Base-by-base conservation (phyloP, 2,888 invertebrate species). In the Dione juno region DNA sequence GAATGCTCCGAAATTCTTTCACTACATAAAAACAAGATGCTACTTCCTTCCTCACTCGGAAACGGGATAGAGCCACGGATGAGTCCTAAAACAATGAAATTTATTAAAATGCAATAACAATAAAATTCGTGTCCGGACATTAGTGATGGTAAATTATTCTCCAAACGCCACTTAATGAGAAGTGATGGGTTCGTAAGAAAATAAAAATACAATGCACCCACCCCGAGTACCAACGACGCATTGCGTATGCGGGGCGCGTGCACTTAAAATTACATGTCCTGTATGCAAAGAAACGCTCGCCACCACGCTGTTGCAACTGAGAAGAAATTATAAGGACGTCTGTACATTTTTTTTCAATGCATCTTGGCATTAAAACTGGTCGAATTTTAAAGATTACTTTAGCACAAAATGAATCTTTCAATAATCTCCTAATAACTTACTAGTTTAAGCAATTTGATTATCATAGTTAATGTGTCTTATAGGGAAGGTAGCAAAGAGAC, bases 31-130 rank as follows among this genome's bases (percentile, higher is more conserved):
- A 84, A 82, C 82, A 82, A 81, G 80, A 80, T 74, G 76, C 75
- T 71, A 81, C 85, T 91, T 92, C 90, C 92, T 92, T 92, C 91
- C 92, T 88, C 83, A 85, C 84, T 87, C 80, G 84, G 91, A 92
- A 91, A 82, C 76, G 77, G 79, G 80, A 81, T 81, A 81, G 78
- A 76, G 72, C 84, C 84, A 86, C 89, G 86, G 87, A 89, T 81
- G 81, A 84, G 76, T 75, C 75, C 78, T 79, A 76, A 77, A 89
- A 91, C 92, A 92, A 91, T 90, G 90, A 90, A 85, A 77, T 89
- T 88, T 88, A 92, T 93, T 93, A 92, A 91, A 92, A 93, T 90
- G 92, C 90, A 88, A 92, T 93, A 93, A 92, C 91, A 92, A 93
- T 92, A 92, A 92, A 92, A 92, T 88, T 90, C 88, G 86, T 92